Evolutionary conservation across 1,140 invertebrate species (phyloP), one percentile per base, ranked within the genome.

Genomic region (Neodiprion pinetum): DNA sequence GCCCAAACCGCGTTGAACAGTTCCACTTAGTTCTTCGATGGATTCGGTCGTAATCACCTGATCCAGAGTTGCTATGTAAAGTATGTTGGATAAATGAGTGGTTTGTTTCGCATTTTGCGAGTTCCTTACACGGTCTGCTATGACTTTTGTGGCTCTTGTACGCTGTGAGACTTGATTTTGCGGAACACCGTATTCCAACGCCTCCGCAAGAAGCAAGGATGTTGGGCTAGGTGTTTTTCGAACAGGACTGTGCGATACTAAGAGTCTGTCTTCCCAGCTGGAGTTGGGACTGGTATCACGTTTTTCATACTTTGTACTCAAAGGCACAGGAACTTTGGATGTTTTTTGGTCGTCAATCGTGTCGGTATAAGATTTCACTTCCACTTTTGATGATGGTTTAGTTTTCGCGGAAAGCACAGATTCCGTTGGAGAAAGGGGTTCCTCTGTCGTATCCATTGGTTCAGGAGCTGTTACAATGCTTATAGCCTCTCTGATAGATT

Each of bases 31-130:
- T 78, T 92, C 89, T 74, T 92, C 89, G 0, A 87, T 83, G 28
- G 89, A 86, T 74, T 90, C 88, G n/a, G 91, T 88, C 1, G 86
- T 86, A 2, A 90, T 85, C 17, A 88, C 82, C 76, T 93, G 89
- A 11, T 91, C 89, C 0, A 93, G 74, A 0, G 90, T 90, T 4
- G 91, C 90, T 21, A 93, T 86, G 72, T 92, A 91, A 12, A 94
- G 81, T 2, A 93, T 88, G 79, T 92, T 90, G 17, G 87, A 89
- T 12, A 91, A 79, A 76, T 90, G 87, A 72, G 87, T 90, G 2
- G 87, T 85, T 75, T 90, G 88, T 9, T 83, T 83, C 11, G 87
- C 86, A 75, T 90, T 90, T 75, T 90, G 87, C 12, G 90, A 80
- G 81, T 89, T 90, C 76, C 90, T 90, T 48, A 91, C 86, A 76